Evolutionary conservation across 35 echinoderm and acorn worm species (phyloP), one percentile per base, ranked within the genome.

Genomic region (Apostichopus californicus): DNA sequence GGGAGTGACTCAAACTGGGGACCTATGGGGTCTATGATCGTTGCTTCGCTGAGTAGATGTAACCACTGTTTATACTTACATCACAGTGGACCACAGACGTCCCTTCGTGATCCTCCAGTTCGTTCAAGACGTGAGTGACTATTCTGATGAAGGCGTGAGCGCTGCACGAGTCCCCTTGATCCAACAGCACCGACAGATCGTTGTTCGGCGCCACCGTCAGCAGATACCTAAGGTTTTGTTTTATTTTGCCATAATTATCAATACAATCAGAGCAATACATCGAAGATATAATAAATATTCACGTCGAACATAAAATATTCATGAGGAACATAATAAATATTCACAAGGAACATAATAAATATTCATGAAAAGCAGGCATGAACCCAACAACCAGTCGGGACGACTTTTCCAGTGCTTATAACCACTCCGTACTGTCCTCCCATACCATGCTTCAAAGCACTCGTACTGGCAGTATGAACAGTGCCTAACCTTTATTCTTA

Each of bases 161-260:
- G 59, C 92, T 95, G 75, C 83, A 79, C 1, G 92, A 73, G 54
- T 93, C 93, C 54, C 96, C 96, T 14, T 88, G 91, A 46, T 90
- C 87, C 34, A 95, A n/a, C 52, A 94, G 86, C 5, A 91, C 75
- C 1, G 46, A 56, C 20, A 95, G 92, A 54, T 87, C 54, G 65
- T 82, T 95, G 89, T 79, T n/a, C 5, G 46, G 10, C 9, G 34
- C 93, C 78, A 92, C 88, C 12, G 96, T 95, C 73, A 93, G 79
- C 5, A 80, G 80, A 83, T 93, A 92, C 96, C 96, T 98, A 98
- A 81, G 87, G 83, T 81, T 95, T 98, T 96, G 83, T 95, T 98
- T 96, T 89, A 77, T 86, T 92, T 86, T 93, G 82, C 68, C 78
- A 83, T 60, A 92, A 21, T 73, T 59, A 92, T 92, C n/a, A 84